Conservation (phyloP, 2,113 vertebrate genomes). For the Columba janthina region DNA sequence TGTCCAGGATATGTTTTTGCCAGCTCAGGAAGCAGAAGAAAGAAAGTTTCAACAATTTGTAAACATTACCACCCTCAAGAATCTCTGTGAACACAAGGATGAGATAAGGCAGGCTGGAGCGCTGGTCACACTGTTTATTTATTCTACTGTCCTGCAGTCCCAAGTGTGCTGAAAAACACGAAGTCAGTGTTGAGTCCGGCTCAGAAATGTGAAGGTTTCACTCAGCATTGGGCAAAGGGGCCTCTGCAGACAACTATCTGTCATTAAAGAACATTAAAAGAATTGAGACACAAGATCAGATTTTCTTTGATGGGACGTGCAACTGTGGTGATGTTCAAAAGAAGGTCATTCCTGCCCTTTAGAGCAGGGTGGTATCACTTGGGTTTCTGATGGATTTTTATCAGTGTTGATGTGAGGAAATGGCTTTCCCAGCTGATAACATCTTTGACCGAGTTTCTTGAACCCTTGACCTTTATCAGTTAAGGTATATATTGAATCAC, state of each 20-base stretch:
- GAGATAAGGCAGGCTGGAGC: slow-evolving; percentile 81
- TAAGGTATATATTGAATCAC: slow-evolving; percentile 38
- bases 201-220: slow-evolving; percentile 81
- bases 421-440: slow-evolving; percentile 80
- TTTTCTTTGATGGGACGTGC: slow-evolving; percentile 75
- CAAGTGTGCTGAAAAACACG: slow-evolving; percentile 56
- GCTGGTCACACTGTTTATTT: slow-evolving; percentile 75
- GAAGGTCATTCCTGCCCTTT: slow-evolving; percentile 68
- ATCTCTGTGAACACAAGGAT: slow-evolving; percentile 74
- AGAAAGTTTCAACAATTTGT: slow-evolving; percentile 88
- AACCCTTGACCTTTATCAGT: slow-evolving; percentile 78
- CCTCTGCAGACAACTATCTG: slow-evolving; percentile 74
- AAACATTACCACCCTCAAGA: slow-evolving; percentile 83
- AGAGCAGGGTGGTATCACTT: slow-evolving; percentile 47
- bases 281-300: slow-evolving; percentile 69
- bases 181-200: slow-evolving; percentile 64
- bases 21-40: slow-evolving; percentile 83
- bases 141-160: slow-evolving; percentile 66
- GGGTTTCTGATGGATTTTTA: slow-evolving; percentile 71
- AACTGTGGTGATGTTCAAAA: slow-evolving; percentile 67
- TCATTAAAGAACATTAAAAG: slow-evolving; percentile 74
- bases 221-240: slow-evolving; percentile 74
- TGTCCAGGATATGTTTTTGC: slow-evolving; percentile 83
- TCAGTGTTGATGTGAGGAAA: slow-evolving; percentile 78
- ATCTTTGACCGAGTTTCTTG: slow-evolving; percentile 79